These are phyloP conservation scores for Lamellibrachia luymesi DNA, from an alignment of 1,140 invertebrate species.

Conservation along the genomic window DNA sequence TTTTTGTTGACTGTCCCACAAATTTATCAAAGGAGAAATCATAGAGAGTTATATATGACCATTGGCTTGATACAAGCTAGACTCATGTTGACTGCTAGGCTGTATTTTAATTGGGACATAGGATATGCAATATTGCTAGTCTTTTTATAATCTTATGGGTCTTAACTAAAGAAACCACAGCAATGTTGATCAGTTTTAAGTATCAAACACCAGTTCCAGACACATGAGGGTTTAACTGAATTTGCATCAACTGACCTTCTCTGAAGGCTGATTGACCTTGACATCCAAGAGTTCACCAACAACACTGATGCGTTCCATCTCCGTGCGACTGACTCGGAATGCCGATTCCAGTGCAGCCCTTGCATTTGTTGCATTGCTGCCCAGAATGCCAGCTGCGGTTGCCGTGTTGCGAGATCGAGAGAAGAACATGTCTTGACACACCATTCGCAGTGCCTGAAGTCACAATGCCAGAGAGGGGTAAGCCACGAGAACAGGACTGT, in stretches of 20 bases:
- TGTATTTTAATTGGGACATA: too few relatives aligned
- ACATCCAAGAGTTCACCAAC: conserved; percentile 46
- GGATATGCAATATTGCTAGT: too few relatives aligned
- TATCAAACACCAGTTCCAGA: neutral
- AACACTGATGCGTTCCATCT: conserved; percentile 40
- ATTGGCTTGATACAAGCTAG: too few relatives aligned
- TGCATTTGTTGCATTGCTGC: conserved; percentile 27
- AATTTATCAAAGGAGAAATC: too few relatives aligned
- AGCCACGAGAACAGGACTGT: neutral
- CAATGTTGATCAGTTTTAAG: too few relatives aligned
- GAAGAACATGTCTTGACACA: conserved; percentile 57
- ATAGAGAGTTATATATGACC: too few relatives aligned
- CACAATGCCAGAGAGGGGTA: neutral
- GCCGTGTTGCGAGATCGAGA: conserved; percentile 42
- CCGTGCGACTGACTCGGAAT: conserved; percentile 34
- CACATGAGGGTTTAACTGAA: neutral
- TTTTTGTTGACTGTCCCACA: too few relatives aligned
- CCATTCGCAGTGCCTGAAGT: conserved; percentile 43
- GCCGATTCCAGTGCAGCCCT: conserved; percentile 43
- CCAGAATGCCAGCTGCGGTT: neutral
- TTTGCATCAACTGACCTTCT: conserved; percentile 30
- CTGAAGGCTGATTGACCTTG: conserved; percentile 44
- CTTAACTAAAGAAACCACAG: too few relatives aligned
- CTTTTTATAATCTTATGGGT: too few relatives aligned
- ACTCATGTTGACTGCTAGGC: too few relatives aligned